Conservation (phyloP, 1,140 invertebrate species). For the Hestina assimilis region DNA sequence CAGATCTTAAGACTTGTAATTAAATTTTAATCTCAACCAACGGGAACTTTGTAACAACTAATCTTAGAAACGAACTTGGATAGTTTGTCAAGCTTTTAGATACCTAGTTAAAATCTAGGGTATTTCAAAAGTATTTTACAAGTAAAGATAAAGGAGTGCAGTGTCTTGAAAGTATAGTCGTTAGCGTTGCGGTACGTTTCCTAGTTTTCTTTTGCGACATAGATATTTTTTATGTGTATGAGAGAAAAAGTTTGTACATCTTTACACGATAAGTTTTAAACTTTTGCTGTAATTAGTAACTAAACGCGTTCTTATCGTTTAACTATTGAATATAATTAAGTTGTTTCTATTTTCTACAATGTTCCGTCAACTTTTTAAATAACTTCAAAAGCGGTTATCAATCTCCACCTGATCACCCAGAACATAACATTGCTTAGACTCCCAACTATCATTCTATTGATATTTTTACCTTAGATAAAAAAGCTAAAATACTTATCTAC, state of each 20-base stretch:
- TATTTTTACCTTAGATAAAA: too few species aligned
- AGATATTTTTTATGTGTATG: neutral
- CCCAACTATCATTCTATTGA: too few species aligned
- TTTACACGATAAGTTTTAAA: neutral
- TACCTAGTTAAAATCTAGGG: slow-evolving; percentile 20
- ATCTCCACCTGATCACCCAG: too few species aligned
- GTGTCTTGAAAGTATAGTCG: slow-evolving; percentile 14
- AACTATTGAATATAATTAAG: too few species aligned
- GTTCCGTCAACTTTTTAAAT: too few species aligned
- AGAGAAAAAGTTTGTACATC: neutral
- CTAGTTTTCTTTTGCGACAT: neutral
- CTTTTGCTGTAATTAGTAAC: neutral
- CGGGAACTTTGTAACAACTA: slow-evolving; percentile 11
- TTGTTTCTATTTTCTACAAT: too few species aligned
- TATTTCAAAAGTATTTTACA: slow-evolving; percentile 24
- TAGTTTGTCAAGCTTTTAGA: slow-evolving; percentile 31
- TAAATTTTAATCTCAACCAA: slow-evolving; percentile 29
- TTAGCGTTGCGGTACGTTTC: slow-evolving; percentile 9
- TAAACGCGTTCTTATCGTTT: neutral
- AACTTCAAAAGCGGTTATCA: too few species aligned
- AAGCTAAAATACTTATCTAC: too few species aligned
- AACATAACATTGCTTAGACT: too few species aligned
- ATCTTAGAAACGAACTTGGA: slow-evolving; percentile 30
- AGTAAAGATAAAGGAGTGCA: slow-evolving; percentile 19
- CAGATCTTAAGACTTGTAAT: slow-evolving; percentile 18